Percentiles rank a stretch among this genome's conserved stretches.
phyloP scores from a whole-genome alignment of 2,888 invertebrate species.

The Apodemia mormo region DNA sequence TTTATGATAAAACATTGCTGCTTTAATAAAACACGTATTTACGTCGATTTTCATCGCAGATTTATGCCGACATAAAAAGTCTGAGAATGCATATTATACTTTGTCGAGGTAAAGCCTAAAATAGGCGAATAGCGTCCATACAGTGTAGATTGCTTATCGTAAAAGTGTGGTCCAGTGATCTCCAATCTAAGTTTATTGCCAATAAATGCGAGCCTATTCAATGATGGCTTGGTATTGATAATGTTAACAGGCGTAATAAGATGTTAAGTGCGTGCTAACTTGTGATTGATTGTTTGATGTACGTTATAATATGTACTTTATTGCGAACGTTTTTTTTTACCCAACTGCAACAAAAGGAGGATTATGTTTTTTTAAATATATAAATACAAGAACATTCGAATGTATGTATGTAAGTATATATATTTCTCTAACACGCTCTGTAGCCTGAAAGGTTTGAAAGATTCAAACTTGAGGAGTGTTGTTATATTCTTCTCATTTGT shows the following conservation, averaged over 20 bases:
- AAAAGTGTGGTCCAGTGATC: slow-evolving; percentile 74
- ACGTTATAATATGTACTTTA: background rate
- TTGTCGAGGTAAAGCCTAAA: slow-evolving; percentile 44
- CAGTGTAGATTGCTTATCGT: slow-evolving; percentile 73
- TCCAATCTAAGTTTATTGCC: slow-evolving; percentile 74
- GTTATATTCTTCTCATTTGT: too few species aligned
- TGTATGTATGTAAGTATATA: too few species aligned
- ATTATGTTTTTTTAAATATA: too few species aligned
- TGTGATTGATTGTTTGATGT: slow-evolving; percentile 24
- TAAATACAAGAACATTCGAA: too few species aligned
- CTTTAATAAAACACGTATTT: slow-evolving; percentile 49
- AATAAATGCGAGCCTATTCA: slow-evolving; percentile 66
- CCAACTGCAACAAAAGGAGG: too few species aligned
- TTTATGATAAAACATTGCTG: slow-evolving; percentile 34
- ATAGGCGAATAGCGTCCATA: slow-evolving; percentile 55
- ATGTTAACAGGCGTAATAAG: slow-evolving; percentile 65
- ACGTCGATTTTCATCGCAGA: slow-evolving; percentile 62
- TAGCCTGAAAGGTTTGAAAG: too few species aligned
- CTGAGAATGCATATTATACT: slow-evolving; percentile 69
- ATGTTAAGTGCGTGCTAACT: slow-evolving; percentile 35
- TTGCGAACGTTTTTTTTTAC: background rate
- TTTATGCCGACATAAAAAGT: slow-evolving; percentile 72
- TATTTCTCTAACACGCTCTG: too few species aligned
- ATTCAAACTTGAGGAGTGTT: too few species aligned
- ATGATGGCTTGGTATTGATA: slow-evolving; percentile 67